Evolutionary conservation across 2,797 vertebrate genomes (phyloP).

Genomic region (Acanthiza pusilla): DNA sequence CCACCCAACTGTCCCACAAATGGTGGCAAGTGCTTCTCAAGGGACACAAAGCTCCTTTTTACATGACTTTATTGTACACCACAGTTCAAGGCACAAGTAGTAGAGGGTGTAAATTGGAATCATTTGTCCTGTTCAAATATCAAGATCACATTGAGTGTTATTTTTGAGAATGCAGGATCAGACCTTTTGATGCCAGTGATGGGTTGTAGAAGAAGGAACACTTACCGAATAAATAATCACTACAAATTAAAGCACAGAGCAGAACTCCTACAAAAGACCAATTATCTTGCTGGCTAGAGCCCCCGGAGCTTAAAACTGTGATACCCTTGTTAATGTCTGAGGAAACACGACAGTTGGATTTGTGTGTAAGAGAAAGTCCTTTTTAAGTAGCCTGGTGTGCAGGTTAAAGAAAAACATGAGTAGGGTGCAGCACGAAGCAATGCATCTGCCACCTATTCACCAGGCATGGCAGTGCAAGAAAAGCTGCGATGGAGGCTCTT

Average conservation of each 20-base stretch:
- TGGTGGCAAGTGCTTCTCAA: background rate
- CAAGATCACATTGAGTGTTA: background rate
- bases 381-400: background rate
- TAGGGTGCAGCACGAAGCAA: background rate
- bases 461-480: conserved; percentile 8
- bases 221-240: background rate
- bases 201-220: background rate
- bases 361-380: background rate
- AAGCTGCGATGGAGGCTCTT: conserved; percentile 33
- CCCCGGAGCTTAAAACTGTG: background rate
- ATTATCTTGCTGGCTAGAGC: background rate
- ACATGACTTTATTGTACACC: background rate
- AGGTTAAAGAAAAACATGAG: background rate
- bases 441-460: background rate
- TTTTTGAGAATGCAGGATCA: background rate
- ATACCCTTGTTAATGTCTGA: background rate
- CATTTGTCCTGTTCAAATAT: background rate
- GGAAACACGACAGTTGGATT: background rate
- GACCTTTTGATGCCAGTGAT: background rate
- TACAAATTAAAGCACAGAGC: background rate
- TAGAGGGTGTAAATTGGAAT: background rate
- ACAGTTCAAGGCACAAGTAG: background rate
- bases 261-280: background rate
- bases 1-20: background rate
- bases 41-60: background rate